Conservation (phyloP, 2,797 vertebrate genomes). For the Diceros bicornis region DNA sequence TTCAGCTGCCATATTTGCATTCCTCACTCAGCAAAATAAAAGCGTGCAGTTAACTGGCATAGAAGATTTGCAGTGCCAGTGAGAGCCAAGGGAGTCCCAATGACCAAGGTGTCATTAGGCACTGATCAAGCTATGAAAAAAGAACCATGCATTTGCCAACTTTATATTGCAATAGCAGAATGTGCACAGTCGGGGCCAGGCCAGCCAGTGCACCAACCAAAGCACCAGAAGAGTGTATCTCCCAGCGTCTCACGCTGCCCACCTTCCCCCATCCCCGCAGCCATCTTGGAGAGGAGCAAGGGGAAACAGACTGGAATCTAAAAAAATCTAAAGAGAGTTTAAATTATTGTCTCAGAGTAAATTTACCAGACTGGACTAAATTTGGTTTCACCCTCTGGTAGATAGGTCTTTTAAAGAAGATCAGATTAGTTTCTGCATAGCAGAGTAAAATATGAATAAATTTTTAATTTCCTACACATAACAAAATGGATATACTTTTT, state of each 20-base stretch:
- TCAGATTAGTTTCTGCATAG: constrained; percentile 1
- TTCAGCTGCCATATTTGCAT: neutral
- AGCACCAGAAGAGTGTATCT: neutral
- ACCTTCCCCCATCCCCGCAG: neutral
- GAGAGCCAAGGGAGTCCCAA: neutral
- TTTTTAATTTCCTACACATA: neutral
- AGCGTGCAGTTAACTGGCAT: neutral
- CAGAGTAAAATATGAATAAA: constrained; percentile 47
- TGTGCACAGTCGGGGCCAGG: too few relatives aligned
- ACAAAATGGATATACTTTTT: neutral
- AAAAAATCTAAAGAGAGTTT: neutral
- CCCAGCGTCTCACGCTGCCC: neutral
- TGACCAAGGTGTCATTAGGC: neutral
- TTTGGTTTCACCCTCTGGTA: neutral
- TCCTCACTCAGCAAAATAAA: neutral
- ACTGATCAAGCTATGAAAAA: neutral
- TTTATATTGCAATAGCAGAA: neutral
- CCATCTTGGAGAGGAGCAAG: neutral
- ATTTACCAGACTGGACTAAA: neutral
- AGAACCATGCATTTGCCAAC: neutral
- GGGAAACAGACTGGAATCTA: neutral
- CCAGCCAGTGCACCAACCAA: neutral
- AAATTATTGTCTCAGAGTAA: constrained; percentile 46
- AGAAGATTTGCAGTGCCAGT: neutral
- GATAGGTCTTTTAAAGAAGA: constrained; percentile 20